These are phyloP conservation scores for Paraescarpia echinospica DNA, from an alignment of 1,140 invertebrate genomes.

Conservation along the genomic window DNA sequence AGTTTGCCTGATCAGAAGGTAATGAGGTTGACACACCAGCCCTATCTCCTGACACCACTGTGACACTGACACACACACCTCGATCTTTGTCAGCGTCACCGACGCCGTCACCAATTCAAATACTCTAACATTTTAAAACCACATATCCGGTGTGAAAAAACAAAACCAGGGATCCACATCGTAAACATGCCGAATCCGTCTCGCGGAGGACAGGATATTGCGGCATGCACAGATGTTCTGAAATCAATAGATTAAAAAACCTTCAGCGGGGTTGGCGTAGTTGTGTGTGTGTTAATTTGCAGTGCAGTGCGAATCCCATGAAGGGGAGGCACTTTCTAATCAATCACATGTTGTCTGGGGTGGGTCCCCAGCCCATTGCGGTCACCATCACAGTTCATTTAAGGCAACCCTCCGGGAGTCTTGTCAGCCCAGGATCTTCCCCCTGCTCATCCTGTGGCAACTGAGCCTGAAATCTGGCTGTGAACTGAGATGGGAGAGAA, in stretches of 20 bases:
- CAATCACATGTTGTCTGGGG: neutral
- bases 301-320: neutral
- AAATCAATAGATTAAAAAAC: neutral
- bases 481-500: neutral
- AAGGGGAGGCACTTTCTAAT: neutral
- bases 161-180: neutral
- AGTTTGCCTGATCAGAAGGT: neutral
- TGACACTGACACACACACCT: neutral
- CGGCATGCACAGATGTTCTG: neutral
- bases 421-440: neutral
- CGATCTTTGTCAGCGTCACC: neutral
- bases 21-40: neutral
- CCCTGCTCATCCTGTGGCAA: neutral
- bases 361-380: neutral
- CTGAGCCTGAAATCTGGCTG: neutral
- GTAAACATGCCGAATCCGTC: neutral
- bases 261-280: neutral
- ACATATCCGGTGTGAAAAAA: neutral
- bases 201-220: neutral
- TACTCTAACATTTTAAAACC: slow-evolving; percentile 1
- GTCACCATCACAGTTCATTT: neutral
- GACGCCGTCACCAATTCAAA: neutral
- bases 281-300: neutral
- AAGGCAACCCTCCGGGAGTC: neutral
- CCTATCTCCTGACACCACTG: neutral